phyloP scores from a whole-genome alignment of 1,140 invertebrate genomes.

The Pogonus chalceus region DNA sequence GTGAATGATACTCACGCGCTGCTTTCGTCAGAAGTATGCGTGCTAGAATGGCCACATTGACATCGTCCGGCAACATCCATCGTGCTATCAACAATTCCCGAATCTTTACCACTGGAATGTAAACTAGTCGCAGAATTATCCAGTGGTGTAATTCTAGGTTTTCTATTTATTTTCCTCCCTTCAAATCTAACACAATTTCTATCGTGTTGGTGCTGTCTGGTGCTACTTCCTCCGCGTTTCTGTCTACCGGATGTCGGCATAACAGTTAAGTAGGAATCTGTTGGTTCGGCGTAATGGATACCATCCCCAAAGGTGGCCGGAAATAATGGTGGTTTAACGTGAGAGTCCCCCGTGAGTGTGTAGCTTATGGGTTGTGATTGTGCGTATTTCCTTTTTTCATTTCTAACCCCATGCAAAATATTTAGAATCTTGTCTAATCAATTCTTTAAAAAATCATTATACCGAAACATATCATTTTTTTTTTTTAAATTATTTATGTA shows the following conservation, averaged over 20 bases:
- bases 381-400: conserved; percentile 19
- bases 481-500: too few species aligned
- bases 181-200: conserved; percentile 22
- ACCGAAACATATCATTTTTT: too few species aligned
- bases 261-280: background rate
- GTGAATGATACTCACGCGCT: conserved; percentile 45
- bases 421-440: too few species aligned
- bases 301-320: conserved; percentile 22
- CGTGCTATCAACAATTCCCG: conserved; percentile 53
- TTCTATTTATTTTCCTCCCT: conserved; percentile 18
- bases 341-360: conserved; percentile 18
- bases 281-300: conserved; percentile 29
- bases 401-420: conserved; percentile 1
- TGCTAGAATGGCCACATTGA: conserved; percentile 54
- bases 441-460: too few species aligned
- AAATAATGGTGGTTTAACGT: conserved; percentile 26
- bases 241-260: conserved; percentile 16
- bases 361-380: conserved; percentile 25
- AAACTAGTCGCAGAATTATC: conserved; percentile 63
- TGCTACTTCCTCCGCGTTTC: conserved; percentile 1
- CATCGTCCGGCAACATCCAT: conserved; percentile 38
- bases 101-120: conserved; percentile 70
- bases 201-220: conserved; percentile 21
- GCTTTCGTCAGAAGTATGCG: conserved; percentile 54
- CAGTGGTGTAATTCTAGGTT: conserved; percentile 29